A percentile compares a stretch with the other conserved stretches of the same genome.
These are phyloP conservation scores for Trichopria drosophilae DNA, from an alignment of 2,888 invertebrate species.

Conservation along the genomic window DNA sequence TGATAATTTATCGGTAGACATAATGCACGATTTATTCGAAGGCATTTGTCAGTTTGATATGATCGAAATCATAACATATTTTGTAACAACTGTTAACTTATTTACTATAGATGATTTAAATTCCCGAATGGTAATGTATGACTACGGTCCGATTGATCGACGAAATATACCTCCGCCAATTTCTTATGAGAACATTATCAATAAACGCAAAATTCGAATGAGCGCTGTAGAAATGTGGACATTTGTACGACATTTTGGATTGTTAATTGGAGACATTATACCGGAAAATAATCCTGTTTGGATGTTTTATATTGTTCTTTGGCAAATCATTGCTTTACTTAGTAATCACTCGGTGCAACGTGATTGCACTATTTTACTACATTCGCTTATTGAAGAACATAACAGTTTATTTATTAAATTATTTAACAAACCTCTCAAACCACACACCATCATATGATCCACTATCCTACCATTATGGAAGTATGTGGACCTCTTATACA, in stretches of 20 bases:
- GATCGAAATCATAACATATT: neutral
- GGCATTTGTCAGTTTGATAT: slow-evolving; percentile 11
- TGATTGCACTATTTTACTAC: slow-evolving; percentile 11
- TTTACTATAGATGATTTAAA: slow-evolving; percentile 6
- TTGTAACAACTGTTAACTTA: slow-evolving; percentile 3
- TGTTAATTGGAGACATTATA: slow-evolving; percentile 29
- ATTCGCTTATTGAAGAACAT: slow-evolving; percentile 24
- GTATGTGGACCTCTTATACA: slow-evolving; percentile 23
- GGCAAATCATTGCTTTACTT: slow-evolving; percentile 20
- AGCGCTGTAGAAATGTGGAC: slow-evolving; percentile 29
- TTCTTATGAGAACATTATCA: too few relatives aligned
- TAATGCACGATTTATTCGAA: slow-evolving; percentile 15
- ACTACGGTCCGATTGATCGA: slow-evolving; percentile 5
- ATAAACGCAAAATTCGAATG: slow-evolving; percentile 27
- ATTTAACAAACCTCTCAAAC: slow-evolving; percentile 20
- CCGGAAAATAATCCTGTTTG: slow-evolving; percentile 23
- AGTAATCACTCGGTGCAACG: slow-evolving; percentile 11
- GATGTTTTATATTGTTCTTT: slow-evolving; percentile 24
- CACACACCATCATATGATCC: slow-evolving; percentile 18
- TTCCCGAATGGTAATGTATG: neutral
- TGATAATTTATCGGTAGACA: neutral
- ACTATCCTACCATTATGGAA: slow-evolving; percentile 12
- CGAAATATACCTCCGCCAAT: slow-evolving; percentile 2
- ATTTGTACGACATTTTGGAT: slow-evolving; percentile 26
- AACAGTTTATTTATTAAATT: slow-evolving; percentile 7